Evolutionary conservation across 1,140 invertebrate species (phyloP).

Genomic region (Solen grandis): DNA sequence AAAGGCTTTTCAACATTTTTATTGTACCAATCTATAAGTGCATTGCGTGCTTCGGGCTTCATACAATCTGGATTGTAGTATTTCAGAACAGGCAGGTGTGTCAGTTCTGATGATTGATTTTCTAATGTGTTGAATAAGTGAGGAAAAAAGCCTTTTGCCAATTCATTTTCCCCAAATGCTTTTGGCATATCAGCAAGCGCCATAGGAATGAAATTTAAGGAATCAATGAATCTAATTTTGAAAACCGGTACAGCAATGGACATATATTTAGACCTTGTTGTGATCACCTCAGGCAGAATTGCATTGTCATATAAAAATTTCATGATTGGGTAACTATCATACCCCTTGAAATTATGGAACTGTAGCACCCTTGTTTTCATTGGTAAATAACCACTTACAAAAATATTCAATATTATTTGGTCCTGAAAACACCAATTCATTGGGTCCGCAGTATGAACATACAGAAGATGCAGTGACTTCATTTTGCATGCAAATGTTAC

Average conservation of each 20-base stretch:
- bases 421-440: too few species aligned
- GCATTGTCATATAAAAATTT: not conserved
- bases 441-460: too few species aligned
- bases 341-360: conserved; percentile 25
- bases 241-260: conserved; percentile 1
- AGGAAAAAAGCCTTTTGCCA: conserved; percentile 43
- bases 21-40: conserved; percentile 29
- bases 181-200: conserved; percentile 3
- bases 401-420: not conserved
- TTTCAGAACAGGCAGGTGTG: not conserved
- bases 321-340: conserved; percentile 4
- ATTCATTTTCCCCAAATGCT: conserved; percentile 30
- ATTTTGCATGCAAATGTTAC: conserved; percentile 38
- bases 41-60: not conserved
- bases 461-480: conserved; percentile 34
- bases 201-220: conserved; percentile 39
- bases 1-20: not conserved
- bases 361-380: not conserved
- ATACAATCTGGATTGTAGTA: conserved; percentile 23
- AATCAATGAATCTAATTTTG: conserved; percentile 10
- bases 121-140: conserved; percentile 30
- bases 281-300: conserved; percentile 1
- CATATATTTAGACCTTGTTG: conserved; percentile 5
- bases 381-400: conserved; percentile 21
- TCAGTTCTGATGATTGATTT: not conserved